phyloP scores from a whole-genome alignment of 2,113 vertebrate species.

The Paradoxurus hermaphroditus region DNA sequence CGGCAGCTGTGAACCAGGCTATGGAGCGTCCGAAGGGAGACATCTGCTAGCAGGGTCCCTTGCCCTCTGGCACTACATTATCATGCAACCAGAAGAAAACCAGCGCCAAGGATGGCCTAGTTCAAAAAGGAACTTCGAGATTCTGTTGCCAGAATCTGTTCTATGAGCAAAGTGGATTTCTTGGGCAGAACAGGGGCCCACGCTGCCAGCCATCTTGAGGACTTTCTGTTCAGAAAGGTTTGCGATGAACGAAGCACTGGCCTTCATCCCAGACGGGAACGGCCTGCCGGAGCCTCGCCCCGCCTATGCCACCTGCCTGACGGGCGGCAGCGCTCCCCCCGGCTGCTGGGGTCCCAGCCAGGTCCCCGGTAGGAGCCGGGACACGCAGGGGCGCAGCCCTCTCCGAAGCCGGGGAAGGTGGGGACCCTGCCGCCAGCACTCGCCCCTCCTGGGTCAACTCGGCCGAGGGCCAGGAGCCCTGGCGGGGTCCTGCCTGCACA shows the following conservation, averaged over 20 bases:
- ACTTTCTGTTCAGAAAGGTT: background rate
- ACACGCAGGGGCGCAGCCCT: background rate
- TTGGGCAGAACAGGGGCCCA: background rate
- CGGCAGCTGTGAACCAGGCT: background rate
- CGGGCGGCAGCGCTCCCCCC: background rate
- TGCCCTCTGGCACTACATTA: background rate
- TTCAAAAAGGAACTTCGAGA: background rate
- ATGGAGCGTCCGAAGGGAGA: background rate
- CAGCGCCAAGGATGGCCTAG: background rate
- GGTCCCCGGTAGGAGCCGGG: background rate
- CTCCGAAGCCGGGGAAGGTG: background rate
- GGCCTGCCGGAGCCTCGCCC: background rate
- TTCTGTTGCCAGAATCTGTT: background rate
- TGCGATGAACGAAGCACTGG: background rate
- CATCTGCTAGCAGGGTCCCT: background rate
- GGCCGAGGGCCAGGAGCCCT: fast-evolving
- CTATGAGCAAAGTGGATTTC: background rate
- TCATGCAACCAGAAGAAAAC: background rate
- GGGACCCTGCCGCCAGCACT: background rate
- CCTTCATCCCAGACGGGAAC: background rate
- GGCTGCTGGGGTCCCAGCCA: background rate
- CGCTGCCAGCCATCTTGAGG: background rate
- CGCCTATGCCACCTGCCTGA: background rate
- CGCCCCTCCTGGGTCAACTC: background rate
- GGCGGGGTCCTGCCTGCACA: background rate